These are phyloP conservation scores for Todus mexicanus DNA, from an alignment of 2,797 vertebrate genomes.

Conservation along the genomic window DNA sequence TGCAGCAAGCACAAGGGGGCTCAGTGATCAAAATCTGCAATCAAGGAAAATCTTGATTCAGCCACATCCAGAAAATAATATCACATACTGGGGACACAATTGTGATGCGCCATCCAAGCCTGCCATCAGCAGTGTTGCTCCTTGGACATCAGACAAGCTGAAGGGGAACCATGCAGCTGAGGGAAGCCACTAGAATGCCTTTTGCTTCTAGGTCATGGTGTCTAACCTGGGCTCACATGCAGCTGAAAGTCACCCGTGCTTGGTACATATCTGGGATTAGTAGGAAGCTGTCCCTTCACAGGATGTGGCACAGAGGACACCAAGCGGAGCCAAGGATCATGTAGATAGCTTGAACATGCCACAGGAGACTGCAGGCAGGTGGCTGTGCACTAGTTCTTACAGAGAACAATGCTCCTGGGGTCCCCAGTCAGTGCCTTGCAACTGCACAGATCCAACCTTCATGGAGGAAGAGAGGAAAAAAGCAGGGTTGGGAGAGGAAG, in stretches of 20 bases:
- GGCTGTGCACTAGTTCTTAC: accelerated
- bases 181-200: neutral
- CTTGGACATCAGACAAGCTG: neutral
- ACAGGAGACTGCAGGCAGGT: neutral
- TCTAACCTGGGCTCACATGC: neutral
- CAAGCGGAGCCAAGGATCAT: neutral
- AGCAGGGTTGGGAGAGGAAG: neutral
- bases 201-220: neutral
- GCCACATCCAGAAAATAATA: neutral
- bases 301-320: neutral
- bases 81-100: neutral
- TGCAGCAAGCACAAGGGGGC: neutral
- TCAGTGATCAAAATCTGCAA: neutral
- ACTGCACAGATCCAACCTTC: neutral
- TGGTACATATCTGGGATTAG: neutral
- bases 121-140: neutral
- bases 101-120: neutral
- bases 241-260: neutral
- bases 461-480: neutral
- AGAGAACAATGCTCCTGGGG: neutral
- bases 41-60: neutral
- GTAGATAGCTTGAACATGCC: neutral
- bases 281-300: neutral
- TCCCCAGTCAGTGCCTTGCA: neutral
- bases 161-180: neutral